A percentile compares a stretch with the other conserved stretches of the same genome.
Evolutionary conservation across 2,888 invertebrate genomes (phyloP).

Genomic region (Vesta saturnalis): DNA sequence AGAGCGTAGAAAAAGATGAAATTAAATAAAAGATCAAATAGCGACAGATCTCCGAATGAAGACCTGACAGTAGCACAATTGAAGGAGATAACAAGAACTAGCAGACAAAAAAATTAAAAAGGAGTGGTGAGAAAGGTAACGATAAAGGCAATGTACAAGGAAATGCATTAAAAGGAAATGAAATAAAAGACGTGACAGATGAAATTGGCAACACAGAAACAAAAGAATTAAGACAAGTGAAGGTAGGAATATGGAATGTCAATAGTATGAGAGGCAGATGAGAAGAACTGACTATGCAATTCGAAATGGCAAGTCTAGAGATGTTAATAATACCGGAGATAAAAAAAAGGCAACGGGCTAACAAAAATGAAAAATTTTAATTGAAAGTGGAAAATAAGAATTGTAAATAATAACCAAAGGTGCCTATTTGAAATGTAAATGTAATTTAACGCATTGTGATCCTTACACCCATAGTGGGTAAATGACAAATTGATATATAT

Average conservation of each 20-base stretch:
- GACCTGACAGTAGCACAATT: background rate
- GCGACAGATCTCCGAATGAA: conserved; percentile 2
- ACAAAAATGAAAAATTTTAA: conserved; percentile 25
- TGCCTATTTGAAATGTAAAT: too few relatives aligned
- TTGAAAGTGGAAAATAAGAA: too few relatives aligned
- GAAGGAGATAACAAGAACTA: conserved; percentile 1
- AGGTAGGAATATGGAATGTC: conserved; percentile 23
- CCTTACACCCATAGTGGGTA: too few relatives aligned
- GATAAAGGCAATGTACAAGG: background rate
- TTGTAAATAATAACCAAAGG: too few relatives aligned
- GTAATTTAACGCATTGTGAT: too few relatives aligned
- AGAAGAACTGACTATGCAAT: conserved; percentile 44
- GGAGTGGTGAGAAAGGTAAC: background rate
- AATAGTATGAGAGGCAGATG: conserved; percentile 27
- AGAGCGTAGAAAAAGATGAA: background rate
- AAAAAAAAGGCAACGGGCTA: conserved; percentile 32
- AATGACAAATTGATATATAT: too few relatives aligned
- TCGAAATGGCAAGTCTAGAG: conserved; percentile 55
- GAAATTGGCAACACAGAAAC: too few relatives aligned
- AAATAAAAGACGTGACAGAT: background rate
- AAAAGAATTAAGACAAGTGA: conserved; percentile 4
- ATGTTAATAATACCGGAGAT: conserved; percentile 30
- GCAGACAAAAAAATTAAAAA: background rate
- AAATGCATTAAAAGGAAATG: background rate
- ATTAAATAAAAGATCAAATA: background rate